Conservation (phyloP, 2,888 invertebrate genomes). For the Tiphia femorata region DNA sequence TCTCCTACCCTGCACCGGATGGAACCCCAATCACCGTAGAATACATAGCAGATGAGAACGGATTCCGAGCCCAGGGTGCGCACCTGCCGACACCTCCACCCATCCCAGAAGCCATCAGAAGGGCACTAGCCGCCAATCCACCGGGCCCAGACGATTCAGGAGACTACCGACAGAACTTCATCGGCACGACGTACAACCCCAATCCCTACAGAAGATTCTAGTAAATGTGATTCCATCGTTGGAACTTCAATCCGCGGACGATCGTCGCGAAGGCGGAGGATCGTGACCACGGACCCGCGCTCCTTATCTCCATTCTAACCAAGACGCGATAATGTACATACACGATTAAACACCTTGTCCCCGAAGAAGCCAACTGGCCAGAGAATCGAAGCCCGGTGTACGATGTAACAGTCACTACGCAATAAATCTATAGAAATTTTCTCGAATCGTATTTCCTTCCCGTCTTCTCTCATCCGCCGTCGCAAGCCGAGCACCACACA, state of each 20-base stretch:
- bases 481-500: no score
- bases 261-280: neutral
- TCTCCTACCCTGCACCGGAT: conserved; percentile 82
- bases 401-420: conserved; percentile 28
- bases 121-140: conserved; percentile 69
- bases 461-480: neutral
- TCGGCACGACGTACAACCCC: conserved; percentile 15
- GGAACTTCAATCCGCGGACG: no score
- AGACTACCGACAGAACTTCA: neutral
- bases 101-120: conserved; percentile 78
- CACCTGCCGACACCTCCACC: conserved; percentile 85
- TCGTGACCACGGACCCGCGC: neutral
- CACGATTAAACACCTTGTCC: neutral
- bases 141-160: conserved; percentile 39
- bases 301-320: neutral
- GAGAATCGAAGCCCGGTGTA: conserved; percentile 17
- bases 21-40: conserved; percentile 79
- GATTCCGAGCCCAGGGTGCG: conserved; percentile 82
- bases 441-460: conserved; percentile 6
- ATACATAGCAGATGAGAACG: conserved; percentile 84
- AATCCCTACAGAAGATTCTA: conserved; percentile 34
- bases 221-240: neutral
- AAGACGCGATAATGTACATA: neutral
- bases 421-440: conserved; percentile 35
- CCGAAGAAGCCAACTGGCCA: neutral